Evolutionary conservation across 2,888 invertebrate genomes (phyloP).

Genomic region (Muschampia plurimacula): DNA sequence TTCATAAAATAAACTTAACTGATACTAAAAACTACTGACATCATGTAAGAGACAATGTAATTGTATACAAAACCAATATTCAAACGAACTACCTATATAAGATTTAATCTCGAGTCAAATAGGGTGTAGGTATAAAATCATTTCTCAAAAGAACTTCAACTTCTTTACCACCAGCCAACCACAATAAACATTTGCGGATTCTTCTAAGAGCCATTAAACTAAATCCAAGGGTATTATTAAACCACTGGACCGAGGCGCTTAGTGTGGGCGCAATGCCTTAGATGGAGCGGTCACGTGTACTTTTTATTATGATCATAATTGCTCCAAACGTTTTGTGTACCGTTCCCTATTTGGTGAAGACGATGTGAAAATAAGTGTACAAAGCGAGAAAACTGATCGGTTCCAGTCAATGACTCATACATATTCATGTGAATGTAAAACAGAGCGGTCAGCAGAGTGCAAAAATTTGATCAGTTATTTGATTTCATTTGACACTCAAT

Average conservation of each 20-base stretch:
- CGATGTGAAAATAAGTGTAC: constrained; percentile 20
- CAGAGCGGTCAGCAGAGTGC: neutral
- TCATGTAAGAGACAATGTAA: too few relatives aligned
- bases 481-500: constrained; percentile 20
- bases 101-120: too few relatives aligned
- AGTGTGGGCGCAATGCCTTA: constrained; percentile 46
- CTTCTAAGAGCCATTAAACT: constrained; percentile 26
- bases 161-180: neutral
- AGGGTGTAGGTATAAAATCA: neutral
- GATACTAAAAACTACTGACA: too few relatives aligned
- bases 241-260: constrained; percentile 45
- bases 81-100: too few relatives aligned
- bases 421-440: neutral
- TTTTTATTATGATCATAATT: constrained; percentile 29
- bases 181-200: constrained; percentile 12
- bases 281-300: constrained; percentile 48
- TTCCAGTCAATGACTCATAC: constrained; percentile 19
- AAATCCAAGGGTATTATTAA: constrained; percentile 31
- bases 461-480: constrained; percentile 28
- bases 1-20: neutral
- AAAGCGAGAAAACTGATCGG: constrained; percentile 16
- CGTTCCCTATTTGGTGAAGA: constrained; percentile 19
- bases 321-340: constrained; percentile 22
- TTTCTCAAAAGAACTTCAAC: neutral
- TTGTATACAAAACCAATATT: too few relatives aligned